Conservation (phyloP, 92 coral and sea anemone species). For the Palythoa caribaeorum region DNA sequence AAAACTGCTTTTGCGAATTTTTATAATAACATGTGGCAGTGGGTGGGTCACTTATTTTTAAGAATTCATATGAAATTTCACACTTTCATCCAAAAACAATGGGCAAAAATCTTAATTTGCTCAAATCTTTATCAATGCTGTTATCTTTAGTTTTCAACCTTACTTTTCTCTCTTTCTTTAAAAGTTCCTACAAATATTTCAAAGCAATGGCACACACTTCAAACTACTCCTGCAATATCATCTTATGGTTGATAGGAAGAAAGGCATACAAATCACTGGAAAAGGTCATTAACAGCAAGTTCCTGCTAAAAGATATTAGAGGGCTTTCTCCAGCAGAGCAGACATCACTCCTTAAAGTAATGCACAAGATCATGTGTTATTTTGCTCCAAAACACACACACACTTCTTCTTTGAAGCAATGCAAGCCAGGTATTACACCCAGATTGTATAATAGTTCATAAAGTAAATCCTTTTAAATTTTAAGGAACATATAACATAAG, state of each 20-base stretch:
- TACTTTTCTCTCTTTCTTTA: background rate
- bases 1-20: constrained; percentile 2
- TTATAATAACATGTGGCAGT: background rate
- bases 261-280: constrained; percentile 14
- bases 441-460: background rate
- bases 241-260: background rate
- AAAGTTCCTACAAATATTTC: background rate
- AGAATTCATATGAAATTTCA: background rate
- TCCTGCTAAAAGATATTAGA: constrained; percentile 6
- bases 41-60: background rate
- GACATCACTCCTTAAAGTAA: constrained; percentile 16
- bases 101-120: background rate
- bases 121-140: background rate
- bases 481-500: background rate
- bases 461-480: background rate
- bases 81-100: background rate
- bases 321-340: constrained; percentile 32
- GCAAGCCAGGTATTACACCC: constrained; percentile 16
- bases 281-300: too few relatives aligned
- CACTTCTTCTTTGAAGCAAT: constrained; percentile 37
- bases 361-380: constrained; percentile 33
- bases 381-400: constrained; percentile 24
- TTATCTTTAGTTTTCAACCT: background rate
- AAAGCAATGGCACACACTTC: background rate
- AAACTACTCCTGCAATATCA: background rate